Conservation (phyloP, 2,797 vertebrate species). For the Leuciscus waleckii region DNA sequence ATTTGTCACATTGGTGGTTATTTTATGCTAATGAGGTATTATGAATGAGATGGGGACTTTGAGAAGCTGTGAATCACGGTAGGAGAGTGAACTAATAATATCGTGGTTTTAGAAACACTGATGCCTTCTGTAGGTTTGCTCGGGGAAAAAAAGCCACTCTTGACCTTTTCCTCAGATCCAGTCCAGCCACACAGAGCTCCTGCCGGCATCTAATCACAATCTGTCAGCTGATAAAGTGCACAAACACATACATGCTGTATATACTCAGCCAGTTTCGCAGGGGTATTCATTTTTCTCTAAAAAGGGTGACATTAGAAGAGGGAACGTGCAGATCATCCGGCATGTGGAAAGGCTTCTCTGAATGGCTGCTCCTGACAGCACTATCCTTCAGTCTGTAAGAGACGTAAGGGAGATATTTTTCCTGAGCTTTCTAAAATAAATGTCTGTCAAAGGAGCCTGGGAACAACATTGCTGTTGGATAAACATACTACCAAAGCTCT, state of each 20-base stretch:
- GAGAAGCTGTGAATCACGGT: not conserved
- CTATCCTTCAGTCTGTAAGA: conserved; percentile 37
- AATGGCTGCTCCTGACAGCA: conserved; percentile 50
- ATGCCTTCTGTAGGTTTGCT: conserved; percentile 9
- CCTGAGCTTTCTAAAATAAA: conserved; percentile 52
- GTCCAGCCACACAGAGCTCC: conserved; percentile 20
- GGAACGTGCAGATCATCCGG: conserved; percentile 50
- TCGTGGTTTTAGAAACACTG: not conserved
- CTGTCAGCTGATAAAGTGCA: conserved; percentile 40
- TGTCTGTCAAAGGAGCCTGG: conserved; percentile 32
- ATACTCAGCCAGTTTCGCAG: conserved; percentile 39
- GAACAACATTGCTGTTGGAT: conserved; percentile 39
- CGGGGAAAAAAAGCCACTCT: conserved; percentile 40
- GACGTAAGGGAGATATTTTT: conserved; percentile 18
- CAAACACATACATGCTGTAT: conserved; percentile 12
- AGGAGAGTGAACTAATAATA: not conserved
- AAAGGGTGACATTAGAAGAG: conserved; percentile 58
- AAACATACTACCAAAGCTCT: not conserved
- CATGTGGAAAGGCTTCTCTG: conserved; percentile 52
- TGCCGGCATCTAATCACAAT: conserved; percentile 47
- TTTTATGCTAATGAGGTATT: conserved; percentile 18
- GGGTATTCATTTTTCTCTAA: conserved; percentile 59
- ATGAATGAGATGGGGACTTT: not conserved
- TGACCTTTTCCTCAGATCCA: conserved; percentile 56
- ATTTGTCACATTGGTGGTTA: conserved; percentile 14